Base-by-base conservation (phyloP, 1,140 invertebrate species). In the Proales similis region DNA sequence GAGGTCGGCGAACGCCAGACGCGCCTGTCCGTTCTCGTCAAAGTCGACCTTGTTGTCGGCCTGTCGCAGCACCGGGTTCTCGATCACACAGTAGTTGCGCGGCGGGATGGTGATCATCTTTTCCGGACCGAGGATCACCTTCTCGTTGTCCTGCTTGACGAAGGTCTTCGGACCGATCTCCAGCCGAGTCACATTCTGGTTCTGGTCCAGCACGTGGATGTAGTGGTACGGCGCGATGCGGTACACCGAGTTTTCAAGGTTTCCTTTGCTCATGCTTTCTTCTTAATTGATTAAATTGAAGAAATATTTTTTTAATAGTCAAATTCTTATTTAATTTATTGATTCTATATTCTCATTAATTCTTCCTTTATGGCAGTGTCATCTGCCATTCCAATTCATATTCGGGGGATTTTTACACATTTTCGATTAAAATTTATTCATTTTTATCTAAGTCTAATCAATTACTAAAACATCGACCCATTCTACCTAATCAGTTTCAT, bases 131-230 rank as follows among this genome's bases (percentile, higher is more conserved):
- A 70, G 66, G 3, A 74, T 70, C 39, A 77, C 70, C 60, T 72
- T 74, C 61, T 79, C 78, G 75, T 79, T 78, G 63, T 80, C 79
- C 63, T 79, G 74, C 42, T 77, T 63, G 61, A 79, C 73, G 65
- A 71, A 79, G 4, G 78, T 79, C 65, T 79, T 70, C 22, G 79
- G 79, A 45, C 79, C 79, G 64, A 76, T 72, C 65, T 78, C 76
- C 22, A 80, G 66, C 60, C 73, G 67, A 6, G 78, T 79, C 9
- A 79, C 74, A 73, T 80, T 80, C 14, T 72, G 69, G 45, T 78
- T 79, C 66, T 79, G 77, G 66, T 80, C 79, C 19, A 80, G 66
- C 19, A 79, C 78, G 73, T 80, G 79, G 17, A 80, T 66, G 65
- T 77, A 80, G 49, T 71, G 73, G 63, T 78, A 76, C 0, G 79